phyloP scores from a whole-genome alignment of 2,113 vertebrate genomes.

The Mixornis gularis region DNA sequence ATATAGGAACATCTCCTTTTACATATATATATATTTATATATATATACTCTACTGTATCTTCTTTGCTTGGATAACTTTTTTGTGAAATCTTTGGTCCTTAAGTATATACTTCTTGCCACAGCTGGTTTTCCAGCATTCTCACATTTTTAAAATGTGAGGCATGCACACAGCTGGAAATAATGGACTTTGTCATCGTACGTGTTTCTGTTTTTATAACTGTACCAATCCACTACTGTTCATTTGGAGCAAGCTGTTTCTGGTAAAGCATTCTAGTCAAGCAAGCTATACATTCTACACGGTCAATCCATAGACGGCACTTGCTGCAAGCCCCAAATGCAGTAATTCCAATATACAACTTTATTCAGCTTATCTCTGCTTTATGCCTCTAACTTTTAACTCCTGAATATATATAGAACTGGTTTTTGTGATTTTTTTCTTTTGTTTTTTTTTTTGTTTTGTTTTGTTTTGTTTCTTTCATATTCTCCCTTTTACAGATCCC shows the following conservation, averaged over 20 bases:
- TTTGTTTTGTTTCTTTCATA: constrained; percentile 22
- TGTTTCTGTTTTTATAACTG: constrained; percentile 56
- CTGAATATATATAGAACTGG: constrained; percentile 46
- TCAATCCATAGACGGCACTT: constrained; percentile 55
- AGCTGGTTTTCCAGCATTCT: constrained; percentile 68
- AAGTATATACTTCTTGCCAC: constrained; percentile 75
- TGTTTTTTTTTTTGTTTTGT: not conserved
- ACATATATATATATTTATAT: not conserved
- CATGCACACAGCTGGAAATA: constrained; percentile 72
- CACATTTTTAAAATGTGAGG: constrained; percentile 72
- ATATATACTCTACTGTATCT: constrained; percentile 63
- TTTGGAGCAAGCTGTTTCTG: constrained; percentile 65
- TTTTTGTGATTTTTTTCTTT: constrained; percentile 33
- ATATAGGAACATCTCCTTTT: constrained; percentile 73
- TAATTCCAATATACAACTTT: constrained; percentile 57
- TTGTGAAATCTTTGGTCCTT: constrained; percentile 93
- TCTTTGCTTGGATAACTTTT: constrained; percentile 78
- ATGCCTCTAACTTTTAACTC: constrained; percentile 60
- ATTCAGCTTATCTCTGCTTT: constrained; percentile 53
- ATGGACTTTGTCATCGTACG: constrained; percentile 57
- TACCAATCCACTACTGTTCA: constrained; percentile 64
- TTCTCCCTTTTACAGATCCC: constrained; percentile 63
- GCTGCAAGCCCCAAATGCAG: constrained; percentile 64
- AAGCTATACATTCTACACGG: constrained; percentile 64
- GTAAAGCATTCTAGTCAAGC: constrained; percentile 61